Base-by-base conservation (phyloP, 2,888 invertebrate species). In the Drosophila recens region DNA sequence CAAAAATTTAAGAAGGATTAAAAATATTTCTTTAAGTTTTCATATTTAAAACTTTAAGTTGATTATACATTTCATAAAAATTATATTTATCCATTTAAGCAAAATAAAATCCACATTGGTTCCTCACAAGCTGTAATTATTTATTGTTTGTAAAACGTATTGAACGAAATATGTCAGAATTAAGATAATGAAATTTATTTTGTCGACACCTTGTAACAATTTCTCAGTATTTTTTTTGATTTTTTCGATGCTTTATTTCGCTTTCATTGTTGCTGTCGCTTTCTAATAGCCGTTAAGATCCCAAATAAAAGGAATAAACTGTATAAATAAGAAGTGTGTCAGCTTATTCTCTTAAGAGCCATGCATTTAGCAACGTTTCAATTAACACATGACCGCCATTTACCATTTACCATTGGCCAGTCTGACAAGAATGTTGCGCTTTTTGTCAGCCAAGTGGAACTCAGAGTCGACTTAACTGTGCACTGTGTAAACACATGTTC, bases 401-500 rank as follows among this genome's bases (percentile, higher is more conserved):
- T 49, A 45, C 34, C 34, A 51, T 36, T 51, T 51, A 49, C 49
- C 33, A 33, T 15, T 15, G 30, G 49, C 38, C 65, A 58, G 46
- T 45, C 42, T 11, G 42, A 27, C 34, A 43, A 64, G 61, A 64
- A 65, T 54, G 58, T 56, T 72, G 54, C 62, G 23, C 30, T 59
- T 68, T 63, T 38, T 53, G 58, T 36, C 66, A 72, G 62, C 62
- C 75, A 72, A 65, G 67, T 80, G 72, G 61, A 79, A 74, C 67
- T 58, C 17, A 57, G 40, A 59, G 56, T 63, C 45, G 23, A 52
- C 40, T 30, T 49, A 45, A 33, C 34, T 23, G 42, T 30, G 57
- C 61, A 58, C 75, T 62, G 65, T 87, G 80, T 81, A 75, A 81
- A 87, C 89, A 89, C 80, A 81, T 86, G 86, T 86, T 86, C 86